Percentiles rank a stretch among this genome's conserved stretches.
Evolutionary conservation across 2,888 invertebrate genomes (phyloP).

Genomic region (Nowickia ferox): DNA sequence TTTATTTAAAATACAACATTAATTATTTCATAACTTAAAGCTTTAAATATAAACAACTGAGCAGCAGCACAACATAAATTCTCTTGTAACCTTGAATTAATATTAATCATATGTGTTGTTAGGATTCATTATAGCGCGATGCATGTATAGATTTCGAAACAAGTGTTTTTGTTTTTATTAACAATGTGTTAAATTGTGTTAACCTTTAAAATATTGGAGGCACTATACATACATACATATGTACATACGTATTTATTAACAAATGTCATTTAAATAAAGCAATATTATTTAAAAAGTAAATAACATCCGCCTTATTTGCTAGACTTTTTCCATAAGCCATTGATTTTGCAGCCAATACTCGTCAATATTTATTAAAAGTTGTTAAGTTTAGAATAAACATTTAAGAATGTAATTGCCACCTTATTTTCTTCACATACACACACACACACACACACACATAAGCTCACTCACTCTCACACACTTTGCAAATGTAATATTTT

Average conservation of each 20-base stretch:
- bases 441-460: conserved; percentile 4
- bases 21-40: background rate
- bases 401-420: conserved; percentile 55
- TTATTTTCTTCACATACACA: conserved; percentile 10
- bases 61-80: conserved; percentile 39
- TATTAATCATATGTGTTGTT: conserved; percentile 64
- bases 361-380: conserved; percentile 21
- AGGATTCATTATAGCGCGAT: conserved; percentile 2
- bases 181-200: conserved; percentile 6
- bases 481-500: conserved; percentile 26
- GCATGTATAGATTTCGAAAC: background rate
- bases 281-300: conserved; percentile 7
- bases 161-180: background rate
- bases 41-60: conserved; percentile 8
- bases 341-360: conserved; percentile 30
- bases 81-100: conserved; percentile 66
- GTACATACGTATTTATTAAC: too few relatives aligned
- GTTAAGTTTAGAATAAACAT: conserved; percentile 41
- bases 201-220: conserved; percentile 51
- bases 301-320: conserved; percentile 66
- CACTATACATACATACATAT: background rate
- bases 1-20: background rate
- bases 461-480: background rate
- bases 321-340: conserved; percentile 11
- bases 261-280: conserved; percentile 61